These are phyloP conservation scores for Dendrocincla fuliginosa DNA, from an alignment of 2,797 vertebrate species.

Conservation along the genomic window DNA sequence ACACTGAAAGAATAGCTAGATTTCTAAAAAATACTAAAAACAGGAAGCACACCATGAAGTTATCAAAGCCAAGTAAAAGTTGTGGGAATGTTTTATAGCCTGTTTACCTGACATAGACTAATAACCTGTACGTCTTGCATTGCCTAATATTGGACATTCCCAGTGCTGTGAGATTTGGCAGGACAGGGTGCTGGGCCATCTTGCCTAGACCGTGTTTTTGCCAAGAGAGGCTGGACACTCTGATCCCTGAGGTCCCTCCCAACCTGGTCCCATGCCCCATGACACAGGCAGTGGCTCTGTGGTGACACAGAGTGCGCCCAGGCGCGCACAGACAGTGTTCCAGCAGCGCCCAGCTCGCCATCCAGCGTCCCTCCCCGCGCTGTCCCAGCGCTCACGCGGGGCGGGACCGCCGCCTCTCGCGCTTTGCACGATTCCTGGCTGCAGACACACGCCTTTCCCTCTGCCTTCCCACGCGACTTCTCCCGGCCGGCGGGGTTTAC, in stretches of 20 bases:
- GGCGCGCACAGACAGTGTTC: background rate
- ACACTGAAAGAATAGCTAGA: background rate
- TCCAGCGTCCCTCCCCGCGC: background rate
- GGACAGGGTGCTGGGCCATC: background rate
- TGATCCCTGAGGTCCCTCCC: background rate
- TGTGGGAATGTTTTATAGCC: background rate
- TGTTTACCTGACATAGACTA: background rate
- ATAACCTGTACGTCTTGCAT: accelerated
- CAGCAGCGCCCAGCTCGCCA: background rate
- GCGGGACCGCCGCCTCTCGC: accelerated
- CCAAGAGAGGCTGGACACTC: background rate
- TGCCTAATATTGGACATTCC: background rate
- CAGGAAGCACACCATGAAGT: background rate
- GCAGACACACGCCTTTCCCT: background rate
- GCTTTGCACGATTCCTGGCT: background rate
- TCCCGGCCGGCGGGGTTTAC: accelerated
- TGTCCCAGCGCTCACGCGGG: no score
- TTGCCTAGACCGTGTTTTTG: background rate
- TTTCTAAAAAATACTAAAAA: background rate
- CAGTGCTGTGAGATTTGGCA: background rate
- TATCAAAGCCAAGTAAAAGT: background rate
- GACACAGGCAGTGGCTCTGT: background rate
- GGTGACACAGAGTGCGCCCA: background rate
- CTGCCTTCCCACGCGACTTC: background rate
- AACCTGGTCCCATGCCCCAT: background rate